Base-by-base conservation (phyloP, 2,888 invertebrate genomes). In the Apamea sordens region DNA sequence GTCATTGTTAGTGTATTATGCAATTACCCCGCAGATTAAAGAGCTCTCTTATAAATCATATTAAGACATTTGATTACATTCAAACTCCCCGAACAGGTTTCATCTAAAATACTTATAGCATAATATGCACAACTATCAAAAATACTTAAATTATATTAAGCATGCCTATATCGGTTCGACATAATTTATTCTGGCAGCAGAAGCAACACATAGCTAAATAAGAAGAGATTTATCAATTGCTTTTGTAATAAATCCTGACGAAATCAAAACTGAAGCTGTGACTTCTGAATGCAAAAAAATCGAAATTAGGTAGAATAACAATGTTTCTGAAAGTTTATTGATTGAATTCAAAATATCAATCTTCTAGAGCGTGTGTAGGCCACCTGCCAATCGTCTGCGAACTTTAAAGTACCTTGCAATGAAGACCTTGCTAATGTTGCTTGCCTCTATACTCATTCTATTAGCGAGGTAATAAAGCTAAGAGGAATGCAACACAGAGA, bases 361-460 rank as follows among this genome's bases (percentile, higher is more conserved):
- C 76, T 47, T 32, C 44, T 69, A 76, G 50, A 82, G 61, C 65
- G 32, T 18, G 83, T 67, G 83, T 76, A 86, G 83, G 83, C 86
- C 86, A 82, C 76, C 76, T 82, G 83, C 83, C 86, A 82, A 73
- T 82, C 68, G 86, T 65, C 59, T 82, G 70, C 82, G 82, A 82
- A 82, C 86, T 82, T 86, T 83, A 86, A 77, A 83, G 84, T 83
- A 73, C 83, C 87, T 86, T 83, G 87, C 72, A 70, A 13, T 64
- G 50, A 63, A 83, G 83, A 86, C 83, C 83, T 83, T 86, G 83
- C 32, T 77, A 83, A 83, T 83, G 77, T 86, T 78, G 84, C 78
- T 83, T 70, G 69, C 87, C 83, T 83, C 21, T 70, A 77, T 70
- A 77, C 61, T 70, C 69, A 86, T 69, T 86, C 73, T 77, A 86